Evolutionary conservation across 1,140 invertebrate genomes (phyloP), one percentile per base, ranked within the genome.

Genomic region (Panulirus ornatus): DNA sequence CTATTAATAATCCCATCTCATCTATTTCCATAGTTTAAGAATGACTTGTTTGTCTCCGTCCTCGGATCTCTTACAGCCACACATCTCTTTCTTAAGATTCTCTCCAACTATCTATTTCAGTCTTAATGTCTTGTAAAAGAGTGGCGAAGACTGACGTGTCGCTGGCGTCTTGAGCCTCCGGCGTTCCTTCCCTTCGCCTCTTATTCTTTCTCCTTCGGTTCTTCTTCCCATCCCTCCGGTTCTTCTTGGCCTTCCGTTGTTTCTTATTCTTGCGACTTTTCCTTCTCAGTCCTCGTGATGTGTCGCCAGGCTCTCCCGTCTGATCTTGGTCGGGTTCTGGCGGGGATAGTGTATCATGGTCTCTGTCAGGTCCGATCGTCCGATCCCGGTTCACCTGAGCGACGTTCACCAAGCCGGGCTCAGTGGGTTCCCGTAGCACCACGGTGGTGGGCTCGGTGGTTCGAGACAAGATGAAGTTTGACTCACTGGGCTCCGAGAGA

Each of bases 121-220:
- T 30, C 36, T 42, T 9, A 5, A 81, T 40, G 19, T 81, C 78
- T 36, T n/a, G 47, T 8, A 36, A 16, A 58, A 44, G n/a, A 81
- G 47, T 22, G 8, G 14, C 14, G 19, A 40, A n/a, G 30, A 81
- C 78, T 81, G 47, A 58, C 78, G 78, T 81, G 78, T 81, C 27
- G 44, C 76, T 79, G 42, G 51, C 51, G 16, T 2, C n/a, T 11
- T n/a, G 58, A 11, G 58, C 22, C 3, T 22, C 5, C n/a, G 2
- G 58, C 8, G 1, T 66, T 14, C n/a, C 2, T 54, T 27, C 38
- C 0, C 58, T 63, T 38, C 19, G 54, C 63, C 38, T 70, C 30
- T 22, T 54, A 2, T 40, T 6, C 58, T 54, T 84, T 27, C 54
- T 70, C 58, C 81, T 42, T 1, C 22, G 36, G 36, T 44, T 42